Evolutionary conservation across 2,888 invertebrate species (phyloP), one percentile per base, ranked within the genome.

Genomic region (Sinohyriopsis cumingii): DNA sequence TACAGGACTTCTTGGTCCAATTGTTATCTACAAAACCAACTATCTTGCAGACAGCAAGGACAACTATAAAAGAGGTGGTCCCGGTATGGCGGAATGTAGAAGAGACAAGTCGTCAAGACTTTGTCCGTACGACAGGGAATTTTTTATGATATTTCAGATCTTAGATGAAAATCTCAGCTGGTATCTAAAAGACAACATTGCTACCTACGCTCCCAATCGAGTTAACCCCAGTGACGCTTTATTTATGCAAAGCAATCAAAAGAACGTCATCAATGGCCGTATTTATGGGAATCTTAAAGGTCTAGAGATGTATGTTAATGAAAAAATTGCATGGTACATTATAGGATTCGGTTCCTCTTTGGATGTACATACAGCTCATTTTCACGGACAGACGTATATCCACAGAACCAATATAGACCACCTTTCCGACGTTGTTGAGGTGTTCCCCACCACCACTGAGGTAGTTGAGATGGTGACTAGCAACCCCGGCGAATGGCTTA

Each of bases 1-100:
- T 62, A 68, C 80, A 9, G 83, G 83, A 0, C 63, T 83, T 12
- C 75, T 82, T 53, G 83, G 83, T 7, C 76, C 81, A 19, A 59
- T 83, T 15, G 61, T 83, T n/a, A 68, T 83, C 53, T 83, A 82
- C 60, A 77, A 76, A 45, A 65, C 28, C 45, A 76, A 76, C 54
- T 57, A 68, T 19, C 63, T 80, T 54, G 24, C 62, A n/a, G n/a
- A 65, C 3, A 18, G 6, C 20, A 62, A 20, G 68, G 65, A 18
- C 65, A 62, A 59, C 72, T 65, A 66, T 65, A 68, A 4, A 20
- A 18, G 19, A 59, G 12, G 22, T 59, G 24, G 59, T 22, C 22
- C 59, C 12, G 59, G 18, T 22, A 59, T 59, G 24, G 24, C 18
- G 59, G 24, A 22, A 19, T 59, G 59, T 5, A 22, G 59, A 22